Evolutionary conservation across 2,888 invertebrate species (phyloP), one percentile per base, ranked within the genome.

Genomic region (Synergus itoensis): DNA sequence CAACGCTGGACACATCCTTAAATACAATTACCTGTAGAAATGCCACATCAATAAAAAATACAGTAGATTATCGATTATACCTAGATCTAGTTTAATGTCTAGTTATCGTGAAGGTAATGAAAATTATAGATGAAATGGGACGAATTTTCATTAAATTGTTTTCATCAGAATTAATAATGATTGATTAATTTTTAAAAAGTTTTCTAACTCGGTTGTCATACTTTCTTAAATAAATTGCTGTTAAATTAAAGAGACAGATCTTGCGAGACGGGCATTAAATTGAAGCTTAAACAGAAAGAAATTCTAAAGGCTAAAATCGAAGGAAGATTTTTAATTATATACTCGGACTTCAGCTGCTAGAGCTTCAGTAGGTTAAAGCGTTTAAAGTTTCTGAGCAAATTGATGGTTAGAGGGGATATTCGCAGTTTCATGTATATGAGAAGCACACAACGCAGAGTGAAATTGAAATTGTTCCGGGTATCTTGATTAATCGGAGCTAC

Each of bases 401-500:
- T 48, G 69, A 28, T 69, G 48, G 69, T 69, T 69, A 9, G 69
- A 48, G 69, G 28, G 45, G 28, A 69, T 69, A 45, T 48, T 69
- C 48, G 48, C 28, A 28, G 69, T 48, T 69, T 48, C 28, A 69
- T 69, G 69, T 69, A n/a, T 16, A 16, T 45, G 48, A 45, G 21
- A 45, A 69, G 69, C 69, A 69, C 28, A 48, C 69, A 69, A 69
- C 28, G 12, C 28, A 69, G 16, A 69, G 48, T 69, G 45, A 69
- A 69, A 69, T 69, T 69, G 45, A 21, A 69, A 69, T 69, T 48
- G 69, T 48, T 69, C 69, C 28, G 48, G 45, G 69, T 69, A 69
- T 69, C 69, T 28, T 69, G 48, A 69, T 69, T 69, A 69, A 69
- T 69, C 45, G 69, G 21, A 45, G 18, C 69, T 28, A 48, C 69